Conservation (phyloP, 2,888 invertebrate species). For the Pterobdella sp. region DNA sequence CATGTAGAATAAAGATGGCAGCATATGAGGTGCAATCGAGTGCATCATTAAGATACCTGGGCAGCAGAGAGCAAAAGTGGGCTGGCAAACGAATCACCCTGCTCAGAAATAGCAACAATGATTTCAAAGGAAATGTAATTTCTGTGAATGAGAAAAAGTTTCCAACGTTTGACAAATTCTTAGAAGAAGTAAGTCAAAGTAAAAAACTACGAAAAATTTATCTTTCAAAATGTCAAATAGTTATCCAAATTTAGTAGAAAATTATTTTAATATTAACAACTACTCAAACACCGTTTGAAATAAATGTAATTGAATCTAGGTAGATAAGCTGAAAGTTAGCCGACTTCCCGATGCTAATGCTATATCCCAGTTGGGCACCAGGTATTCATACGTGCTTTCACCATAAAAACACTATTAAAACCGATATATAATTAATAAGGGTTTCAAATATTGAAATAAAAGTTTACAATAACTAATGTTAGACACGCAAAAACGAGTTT, state of each 20-base stretch:
- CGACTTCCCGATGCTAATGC: constrained; percentile 21
- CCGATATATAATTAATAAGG: too few relatives aligned
- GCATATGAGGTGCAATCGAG: neutral
- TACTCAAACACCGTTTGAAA: too few relatives aligned
- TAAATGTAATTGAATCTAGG: neutral
- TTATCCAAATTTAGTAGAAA: too few relatives aligned
- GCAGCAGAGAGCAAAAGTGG: constrained; percentile 21
- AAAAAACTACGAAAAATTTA: too few relatives aligned
- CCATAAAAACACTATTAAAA: too few relatives aligned
- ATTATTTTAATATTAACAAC: too few relatives aligned
- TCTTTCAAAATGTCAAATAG: too few relatives aligned
- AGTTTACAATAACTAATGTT: too few relatives aligned
- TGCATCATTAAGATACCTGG: neutral
- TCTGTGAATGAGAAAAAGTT: constrained; percentile 23
- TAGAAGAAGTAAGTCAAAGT: constrained; percentile 22
- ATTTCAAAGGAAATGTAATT: constrained; percentile 23
- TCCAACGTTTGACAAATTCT: constrained; percentile 17
- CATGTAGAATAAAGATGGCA: neutral
- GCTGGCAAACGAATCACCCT: constrained; percentile 23
- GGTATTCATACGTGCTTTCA: constrained; percentile 4
- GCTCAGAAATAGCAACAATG: constrained; percentile 21
- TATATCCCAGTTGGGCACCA: constrained; percentile 22
- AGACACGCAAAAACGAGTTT: too few relatives aligned
- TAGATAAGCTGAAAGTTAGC: constrained; percentile 24
- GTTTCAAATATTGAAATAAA: too few relatives aligned